Base-by-base conservation (phyloP, 2,113 vertebrate species). In the Oxyura jamaicensis region DNA sequence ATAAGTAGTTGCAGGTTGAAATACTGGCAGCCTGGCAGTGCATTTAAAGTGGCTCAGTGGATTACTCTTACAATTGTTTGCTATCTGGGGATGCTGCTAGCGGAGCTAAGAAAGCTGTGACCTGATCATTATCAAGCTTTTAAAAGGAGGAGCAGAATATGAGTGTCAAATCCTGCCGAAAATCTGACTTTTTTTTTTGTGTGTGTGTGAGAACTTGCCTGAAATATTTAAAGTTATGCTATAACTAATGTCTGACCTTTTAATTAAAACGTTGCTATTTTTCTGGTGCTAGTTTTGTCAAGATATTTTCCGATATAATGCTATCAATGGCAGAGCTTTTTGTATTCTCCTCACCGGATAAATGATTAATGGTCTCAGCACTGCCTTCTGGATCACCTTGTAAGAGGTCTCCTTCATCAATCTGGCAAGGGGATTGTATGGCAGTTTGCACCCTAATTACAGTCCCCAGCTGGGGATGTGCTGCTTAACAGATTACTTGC, bases 391-490 rank as follows among this genome's bases (percentile, higher is more conserved):
- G 94, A 92, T 97, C 94, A 94, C 90, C 97, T 96, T 95, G 94
- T 88, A 86, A 97, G 95, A 92, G 79, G 36, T 97, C 69, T 96
- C 94, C 96, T 96, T 95, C 91, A 94, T 97, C 94, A 96, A 41
- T 94, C 96, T 92, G 91, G 81, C 96, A 95, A 94, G 84, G 89
- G 91, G 94, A 95, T 95, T 95, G 83, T 91, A 82, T 79, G 92
- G 87, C 78, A 88, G 92, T 95, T 97, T 94, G 83, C 91, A 96
- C 88, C 96, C 95, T 94, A 97, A 97, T 97, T 97, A 95, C 89
- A 78, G 69, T 96, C 92, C 95, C 86, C 92, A 95, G 91, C 94
- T 95, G 90, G 95, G 95, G 95, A 91, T 90, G 90, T 97, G 91
- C 73, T 93, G 88, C 44, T 91, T 96, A 95, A 94, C 95, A 89